phyloP scores from a whole-genome alignment of 2,888 invertebrate genomes.

The Agonopterix heracliana region DNA sequence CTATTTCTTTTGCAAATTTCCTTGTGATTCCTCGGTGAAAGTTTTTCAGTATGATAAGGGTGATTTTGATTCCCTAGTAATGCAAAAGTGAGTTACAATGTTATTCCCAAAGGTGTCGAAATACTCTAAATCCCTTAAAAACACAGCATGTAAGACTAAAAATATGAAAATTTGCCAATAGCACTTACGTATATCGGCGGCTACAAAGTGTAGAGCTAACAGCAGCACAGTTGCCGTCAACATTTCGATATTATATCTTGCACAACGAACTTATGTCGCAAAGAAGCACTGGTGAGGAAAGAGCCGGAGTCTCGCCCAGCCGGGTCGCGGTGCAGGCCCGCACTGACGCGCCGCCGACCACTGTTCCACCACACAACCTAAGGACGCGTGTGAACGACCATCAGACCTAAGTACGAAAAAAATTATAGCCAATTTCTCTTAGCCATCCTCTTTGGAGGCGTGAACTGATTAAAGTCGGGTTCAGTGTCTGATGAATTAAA shows the following conservation, averaged over 20 bases:
- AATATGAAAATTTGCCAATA: background rate
- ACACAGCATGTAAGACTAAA: background rate
- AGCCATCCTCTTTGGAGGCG: no score
- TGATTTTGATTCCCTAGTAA: no score
- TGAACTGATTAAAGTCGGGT: no score
- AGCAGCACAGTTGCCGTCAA: constrained; percentile 44
- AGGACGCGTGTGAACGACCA: constrained; percentile 41
- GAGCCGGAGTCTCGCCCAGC: constrained; percentile 47
- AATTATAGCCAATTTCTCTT: background rate
- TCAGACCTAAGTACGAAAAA: constrained; percentile 21
- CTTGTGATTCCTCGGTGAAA: no score
- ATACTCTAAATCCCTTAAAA: no score
- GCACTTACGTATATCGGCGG: constrained; percentile 66
- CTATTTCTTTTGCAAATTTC: no score
- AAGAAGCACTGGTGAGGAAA: constrained; percentile 28
- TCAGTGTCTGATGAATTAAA: no score
- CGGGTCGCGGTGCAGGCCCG: constrained; percentile 54
- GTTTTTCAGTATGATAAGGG: no score
- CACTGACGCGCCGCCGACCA: constrained; percentile 43
- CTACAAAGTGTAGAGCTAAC: constrained; percentile 48
- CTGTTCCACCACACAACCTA: constrained; percentile 31
- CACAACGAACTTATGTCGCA: constrained; percentile 42
- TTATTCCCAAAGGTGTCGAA: no score
- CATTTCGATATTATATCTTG: constrained; percentile 43
- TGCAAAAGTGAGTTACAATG: no score